Evolutionary conservation across 2,113 vertebrate genomes (phyloP), one percentile per base, ranked within the genome.

Genomic region (Psittacula cyanocephala): DNA sequence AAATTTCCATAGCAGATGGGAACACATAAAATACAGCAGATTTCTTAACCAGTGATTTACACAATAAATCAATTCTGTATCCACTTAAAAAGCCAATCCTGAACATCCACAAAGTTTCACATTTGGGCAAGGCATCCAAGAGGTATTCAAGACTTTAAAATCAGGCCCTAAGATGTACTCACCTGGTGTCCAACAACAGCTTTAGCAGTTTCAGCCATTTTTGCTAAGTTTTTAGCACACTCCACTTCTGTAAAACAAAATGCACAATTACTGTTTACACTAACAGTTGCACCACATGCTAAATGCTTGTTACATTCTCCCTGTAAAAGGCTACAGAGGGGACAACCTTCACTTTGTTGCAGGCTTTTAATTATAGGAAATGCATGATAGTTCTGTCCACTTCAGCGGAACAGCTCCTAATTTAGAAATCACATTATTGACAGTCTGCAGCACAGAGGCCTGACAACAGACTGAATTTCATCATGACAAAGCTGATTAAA

Each of bases 161-260:
- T 27, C 44, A 74, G 70, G 29, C 10, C 31, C 31, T 47, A 83
- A 70, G 35, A n/a, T 28, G 31, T 33, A 96, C 96, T 98, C 88
- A 99, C 99, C 98, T 99, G 99, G 39, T 99, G 97, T 95, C 98
- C 98, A 85, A 99, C 98, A 77, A 98, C 97, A 35, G 98, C 96
- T 98, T 99, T 99, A 77, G 99, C 98, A 37, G 98, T 98, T 96
- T 99, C 99, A 9, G 99, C 99, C 98, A 99, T 99, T 98, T 99
- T 99, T 93, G 99, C 97, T 70, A 99, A 98, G 94, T 97, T 99
- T 97, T 99, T 99, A 84, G 99, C 98, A 95, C 98, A 99, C 68
- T 99, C 99, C 37, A 99, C 96, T 97, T 99, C 99, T 99, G 97
- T 80, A 91, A 81, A 91, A 93, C 91, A 62, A 88, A 76, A 31